Evolutionary conservation across 2,797 vertebrate genomes (phyloP).

Genomic region (Urosaurus nigricauda): DNA sequence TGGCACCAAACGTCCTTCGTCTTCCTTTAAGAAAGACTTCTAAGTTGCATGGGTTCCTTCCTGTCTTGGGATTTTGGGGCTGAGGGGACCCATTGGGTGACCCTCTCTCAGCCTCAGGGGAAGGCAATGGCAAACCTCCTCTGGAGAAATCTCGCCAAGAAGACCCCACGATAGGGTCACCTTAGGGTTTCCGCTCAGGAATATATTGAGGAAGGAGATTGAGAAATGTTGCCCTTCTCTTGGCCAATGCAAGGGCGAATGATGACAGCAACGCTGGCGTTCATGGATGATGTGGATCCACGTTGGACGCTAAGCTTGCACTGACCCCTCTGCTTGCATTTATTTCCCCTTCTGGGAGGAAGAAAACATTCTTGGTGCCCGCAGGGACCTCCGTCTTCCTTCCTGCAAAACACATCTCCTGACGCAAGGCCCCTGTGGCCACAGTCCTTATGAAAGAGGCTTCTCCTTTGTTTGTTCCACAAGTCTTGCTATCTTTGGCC

Average conservation of each 20-base stretch:
- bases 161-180: too few relatives aligned
- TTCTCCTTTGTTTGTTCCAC: too few relatives aligned
- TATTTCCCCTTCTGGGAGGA: neutral
- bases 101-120: too few relatives aligned
- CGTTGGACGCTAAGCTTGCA: too few relatives aligned
- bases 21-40: neutral
- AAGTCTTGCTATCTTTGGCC: too few relatives aligned
- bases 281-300: too few relatives aligned
- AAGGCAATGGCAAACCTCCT: too few relatives aligned
- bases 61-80: neutral
- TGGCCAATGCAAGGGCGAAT: neutral
- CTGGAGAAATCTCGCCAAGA: too few relatives aligned
- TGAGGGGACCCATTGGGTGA: neutral
- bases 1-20: too few relatives aligned
- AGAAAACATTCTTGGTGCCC: neutral
- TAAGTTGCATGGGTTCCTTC: neutral
- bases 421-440: neutral
- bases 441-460: conserved; percentile 1
- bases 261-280: too few relatives aligned
- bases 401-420: neutral
- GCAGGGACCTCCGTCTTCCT: neutral
- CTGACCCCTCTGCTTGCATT: neutral
- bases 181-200: too few relatives aligned
- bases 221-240: neutral
- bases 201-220: too few relatives aligned